phyloP scores from a whole-genome alignment of 2,113 vertebrate genomes.

The Hypocryptadius cinnamomeus region DNA sequence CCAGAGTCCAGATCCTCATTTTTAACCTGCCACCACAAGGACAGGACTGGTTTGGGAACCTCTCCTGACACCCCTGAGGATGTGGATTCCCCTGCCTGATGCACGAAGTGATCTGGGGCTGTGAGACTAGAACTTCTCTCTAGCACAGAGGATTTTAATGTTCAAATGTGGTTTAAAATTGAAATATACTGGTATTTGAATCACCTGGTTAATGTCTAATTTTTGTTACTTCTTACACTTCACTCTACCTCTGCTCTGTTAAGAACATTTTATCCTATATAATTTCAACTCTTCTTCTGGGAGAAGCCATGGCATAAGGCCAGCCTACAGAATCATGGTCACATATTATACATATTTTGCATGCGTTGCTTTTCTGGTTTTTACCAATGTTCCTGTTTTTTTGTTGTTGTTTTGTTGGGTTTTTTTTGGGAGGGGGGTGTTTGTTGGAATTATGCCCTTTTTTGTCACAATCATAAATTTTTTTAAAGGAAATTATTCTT shows the following conservation, averaged over 20 bases:
- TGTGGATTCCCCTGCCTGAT: neutral
- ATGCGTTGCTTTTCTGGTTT: neutral
- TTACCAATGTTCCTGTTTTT: neutral
- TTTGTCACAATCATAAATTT: neutral
- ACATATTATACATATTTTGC: neutral
- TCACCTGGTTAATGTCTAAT: neutral
- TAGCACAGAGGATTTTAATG: neutral
- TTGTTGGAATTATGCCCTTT: neutral
- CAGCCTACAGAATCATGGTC: neutral
- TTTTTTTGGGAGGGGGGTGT: neutral
- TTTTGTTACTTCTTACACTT: neutral
- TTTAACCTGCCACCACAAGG: accelerated
- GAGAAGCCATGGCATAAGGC: neutral
- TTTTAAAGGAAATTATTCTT: neutral
- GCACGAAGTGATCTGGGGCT: accelerated
- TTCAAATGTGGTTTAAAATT: neutral
- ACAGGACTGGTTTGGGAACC: neutral
- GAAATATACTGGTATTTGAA: neutral
- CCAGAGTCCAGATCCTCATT: accelerated
- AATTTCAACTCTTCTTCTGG: neutral
- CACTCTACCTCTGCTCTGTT: neutral
- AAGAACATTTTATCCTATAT: neutral
- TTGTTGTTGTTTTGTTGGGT: neutral
- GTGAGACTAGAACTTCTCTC: neutral
- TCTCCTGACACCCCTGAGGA: accelerated